phyloP scores from a whole-genome alignment of 2,797 vertebrate species.

The Lacerta viridis region DNA sequence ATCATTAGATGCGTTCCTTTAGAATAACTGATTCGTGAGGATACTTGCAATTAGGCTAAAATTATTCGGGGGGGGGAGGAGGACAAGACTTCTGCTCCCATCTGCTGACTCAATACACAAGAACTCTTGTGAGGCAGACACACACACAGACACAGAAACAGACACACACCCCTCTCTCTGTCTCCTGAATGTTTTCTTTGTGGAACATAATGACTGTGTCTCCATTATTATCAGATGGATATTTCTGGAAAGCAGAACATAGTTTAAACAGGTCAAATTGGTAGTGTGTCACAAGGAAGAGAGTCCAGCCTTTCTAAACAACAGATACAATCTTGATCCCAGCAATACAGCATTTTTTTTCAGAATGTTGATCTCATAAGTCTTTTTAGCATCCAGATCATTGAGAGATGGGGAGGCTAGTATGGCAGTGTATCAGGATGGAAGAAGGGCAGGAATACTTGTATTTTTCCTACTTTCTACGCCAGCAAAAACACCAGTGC shows the following conservation, averaged over 20 bases:
- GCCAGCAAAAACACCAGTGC: neutral
- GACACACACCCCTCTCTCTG: neutral
- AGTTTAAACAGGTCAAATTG: neutral
- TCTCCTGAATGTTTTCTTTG: neutral
- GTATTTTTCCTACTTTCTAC: neutral
- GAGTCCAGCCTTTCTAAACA: slow-evolving; percentile 4
- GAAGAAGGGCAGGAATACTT: neutral
- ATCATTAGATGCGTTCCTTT: slow-evolving; percentile 28
- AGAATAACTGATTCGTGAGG: slow-evolving; percentile 29
- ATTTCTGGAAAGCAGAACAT: slow-evolving; percentile 6
- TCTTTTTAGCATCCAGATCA: neutral
- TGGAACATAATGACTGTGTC: slow-evolving; percentile 9
- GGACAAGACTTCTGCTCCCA: slow-evolving; percentile 24
- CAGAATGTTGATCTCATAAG: neutral
- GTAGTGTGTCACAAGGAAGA: neutral
- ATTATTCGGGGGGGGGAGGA: slow-evolving; percentile 27
- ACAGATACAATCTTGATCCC: neutral
- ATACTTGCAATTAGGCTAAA: slow-evolving; percentile 50
- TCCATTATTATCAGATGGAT: slow-evolving; percentile 8
- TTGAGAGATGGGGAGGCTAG: neutral
- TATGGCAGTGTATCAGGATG: neutral
- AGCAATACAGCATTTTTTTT: neutral
- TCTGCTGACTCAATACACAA: slow-evolving; percentile 31
- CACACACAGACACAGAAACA: no score
- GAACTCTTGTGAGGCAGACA: neutral